phyloP scores from a whole-genome alignment of 1,140 invertebrate species.

The Drosophila pseudoananassae region DNA sequence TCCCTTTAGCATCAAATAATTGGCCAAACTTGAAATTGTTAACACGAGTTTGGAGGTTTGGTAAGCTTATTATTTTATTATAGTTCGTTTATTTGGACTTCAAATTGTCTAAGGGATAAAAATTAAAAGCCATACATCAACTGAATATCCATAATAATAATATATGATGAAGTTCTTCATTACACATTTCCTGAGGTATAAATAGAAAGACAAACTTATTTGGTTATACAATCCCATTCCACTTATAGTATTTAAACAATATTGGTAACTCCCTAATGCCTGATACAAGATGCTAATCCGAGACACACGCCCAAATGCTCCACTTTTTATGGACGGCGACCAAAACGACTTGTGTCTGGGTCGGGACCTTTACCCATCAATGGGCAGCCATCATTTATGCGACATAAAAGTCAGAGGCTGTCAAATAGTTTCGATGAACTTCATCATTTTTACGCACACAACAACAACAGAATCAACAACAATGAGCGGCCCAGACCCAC shows the following conservation, averaged over 20 bases:
- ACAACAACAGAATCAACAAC: constrained; percentile 23
- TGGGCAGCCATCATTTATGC: constrained; percentile 53
- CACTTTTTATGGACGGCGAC: constrained; percentile 42
- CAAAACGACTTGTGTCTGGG: constrained; percentile 25
- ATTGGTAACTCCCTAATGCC: constrained; percentile 30
- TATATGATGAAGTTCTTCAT: background rate
- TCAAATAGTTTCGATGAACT: constrained; percentile 80
- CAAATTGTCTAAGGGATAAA: too few species aligned
- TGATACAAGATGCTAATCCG: constrained; percentile 52
- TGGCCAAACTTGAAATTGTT: background rate
- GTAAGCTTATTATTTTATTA: background rate
- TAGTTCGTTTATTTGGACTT: too few species aligned
- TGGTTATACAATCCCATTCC: background rate
- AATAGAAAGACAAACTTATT: constrained; percentile 9
- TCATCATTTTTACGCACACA: constrained; percentile 62
- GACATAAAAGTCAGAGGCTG: constrained; percentile 66
- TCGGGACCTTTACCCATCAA: constrained; percentile 47
- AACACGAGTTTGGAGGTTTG: background rate
- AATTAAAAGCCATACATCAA: too few species aligned
- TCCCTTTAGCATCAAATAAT: background rate
- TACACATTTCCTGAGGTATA: background rate
- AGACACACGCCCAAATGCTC: constrained; percentile 32
- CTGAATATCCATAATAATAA: too few species aligned
- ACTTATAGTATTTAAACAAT: constrained; percentile 23
- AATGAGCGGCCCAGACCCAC: constrained; percentile 7